Evolutionary conservation across 1,140 invertebrate species (phyloP), one percentile per base, ranked within the genome.

Genomic region (Cydia fagiglandana): DNA sequence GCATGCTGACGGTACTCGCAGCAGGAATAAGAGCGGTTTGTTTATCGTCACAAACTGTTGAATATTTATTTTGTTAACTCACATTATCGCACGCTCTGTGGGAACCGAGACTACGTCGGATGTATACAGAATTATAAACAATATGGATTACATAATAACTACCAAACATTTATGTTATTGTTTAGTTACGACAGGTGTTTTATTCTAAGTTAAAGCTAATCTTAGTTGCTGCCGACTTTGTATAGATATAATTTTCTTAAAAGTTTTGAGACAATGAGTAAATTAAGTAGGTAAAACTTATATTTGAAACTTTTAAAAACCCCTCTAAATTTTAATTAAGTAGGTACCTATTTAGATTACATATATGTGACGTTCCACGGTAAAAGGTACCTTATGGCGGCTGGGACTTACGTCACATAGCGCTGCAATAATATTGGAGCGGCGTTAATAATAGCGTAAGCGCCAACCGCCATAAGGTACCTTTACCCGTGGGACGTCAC

Each of bases 41-140:
- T 91, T 89, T 88, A 88, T 82, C 86, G 83, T 86, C 76, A 86
- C 82, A 81, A 86, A 85, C 83, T 87, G 85, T 87, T 90, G 86
- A 86, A 91, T 90, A 91, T 91, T 91, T 91, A 91, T 90, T 91
- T 91, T 91, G 85, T 88, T 91, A 88, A 83, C 84, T 86, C 83
- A 80, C 85, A 85, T 85, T 87, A 88, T 90, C 86, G 88, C 87
- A 90, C 89, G 88, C 84, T 88, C 80, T 82, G 89, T 91, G 89
- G 89, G 89, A 91, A 91, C 88, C 30, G 77, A 76, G 82, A 76
- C 70, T 56, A 78, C 79, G 80, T 86, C 83, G 84, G 84, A 86
- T 88, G 83, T 85, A 83, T 81, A 83, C 78, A 81, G 74, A 76
- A 77, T 64, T 80, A 79, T 87, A 90, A 90, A 88, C 86, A 88